phyloP scores from a whole-genome alignment of 1,140 invertebrate genomes.

The Heterodera carotae region DNA sequence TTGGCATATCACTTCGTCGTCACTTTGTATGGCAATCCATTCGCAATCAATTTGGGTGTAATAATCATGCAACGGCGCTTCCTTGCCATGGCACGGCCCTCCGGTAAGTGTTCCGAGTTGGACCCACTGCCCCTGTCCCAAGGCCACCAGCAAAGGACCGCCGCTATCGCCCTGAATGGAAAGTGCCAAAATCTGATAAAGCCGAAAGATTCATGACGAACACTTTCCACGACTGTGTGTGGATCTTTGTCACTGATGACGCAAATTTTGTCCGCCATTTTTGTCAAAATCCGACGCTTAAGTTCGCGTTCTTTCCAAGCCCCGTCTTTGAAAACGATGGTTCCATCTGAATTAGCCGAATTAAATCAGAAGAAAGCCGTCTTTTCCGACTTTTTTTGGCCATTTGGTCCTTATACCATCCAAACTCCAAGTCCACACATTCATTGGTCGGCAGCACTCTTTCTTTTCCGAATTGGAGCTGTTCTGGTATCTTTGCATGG shows the following conservation, averaged over 20 bases:
- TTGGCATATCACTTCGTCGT: slow-evolving; percentile 19
- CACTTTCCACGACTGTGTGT: slow-evolving; percentile 27
- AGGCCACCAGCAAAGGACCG: slow-evolving; percentile 5
- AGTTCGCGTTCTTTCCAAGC: slow-evolving; percentile 19
- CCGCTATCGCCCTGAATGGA: neutral
- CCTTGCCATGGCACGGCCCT: slow-evolving; percentile 24
- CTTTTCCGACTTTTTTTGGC: slow-evolving; percentile 17
- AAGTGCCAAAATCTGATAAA: neutral
- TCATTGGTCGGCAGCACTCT: neutral
- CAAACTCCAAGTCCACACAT: slow-evolving; percentile 18
- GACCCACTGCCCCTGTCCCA: slow-evolving; percentile 4
- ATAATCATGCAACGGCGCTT: slow-evolving; percentile 24
- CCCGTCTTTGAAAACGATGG: neutral
- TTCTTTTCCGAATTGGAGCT: slow-evolving; percentile 24
- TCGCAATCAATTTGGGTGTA: slow-evolving; percentile 31
- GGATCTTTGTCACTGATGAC: slow-evolving; percentile 25
- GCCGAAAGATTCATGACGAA: slow-evolving; percentile 8
- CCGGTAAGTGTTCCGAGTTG: slow-evolving; percentile 26
- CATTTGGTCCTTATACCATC: slow-evolving; percentile 24
- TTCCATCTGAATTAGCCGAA: slow-evolving; percentile 2
- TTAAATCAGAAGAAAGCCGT: neutral
- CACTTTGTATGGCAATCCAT: slow-evolving; percentile 26
- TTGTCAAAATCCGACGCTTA: neutral
- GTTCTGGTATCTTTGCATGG: slow-evolving; percentile 28
- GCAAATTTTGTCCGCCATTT: slow-evolving; percentile 29